Conservation (phyloP, 2,113 vertebrate species). For the Tiliqua scincoides region DNA sequence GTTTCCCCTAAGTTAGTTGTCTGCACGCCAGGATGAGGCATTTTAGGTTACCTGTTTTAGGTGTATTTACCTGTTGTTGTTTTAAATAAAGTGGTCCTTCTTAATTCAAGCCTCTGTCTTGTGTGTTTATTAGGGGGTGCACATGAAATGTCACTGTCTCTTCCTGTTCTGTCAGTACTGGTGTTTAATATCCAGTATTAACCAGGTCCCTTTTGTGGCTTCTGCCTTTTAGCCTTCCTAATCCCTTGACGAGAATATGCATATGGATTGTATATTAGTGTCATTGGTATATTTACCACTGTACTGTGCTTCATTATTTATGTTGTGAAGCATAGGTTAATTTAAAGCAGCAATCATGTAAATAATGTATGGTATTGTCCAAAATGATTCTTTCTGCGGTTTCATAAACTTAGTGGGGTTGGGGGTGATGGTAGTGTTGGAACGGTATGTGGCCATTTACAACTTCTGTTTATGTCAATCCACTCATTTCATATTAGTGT, state of each 20-base stretch:
- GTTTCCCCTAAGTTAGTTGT: no score
- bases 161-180: neutral
- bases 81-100: no score
- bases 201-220: neutral
- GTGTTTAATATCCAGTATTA: neutral
- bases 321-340: constrained; percentile 27
- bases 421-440: constrained; percentile 37
- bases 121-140: no score
- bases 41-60: no score
- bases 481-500: constrained; percentile 14
- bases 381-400: constrained; percentile 36
- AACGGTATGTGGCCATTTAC: neutral
- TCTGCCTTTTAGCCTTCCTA: constrained; percentile 21
- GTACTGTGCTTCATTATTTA: constrained; percentile 19
- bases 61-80: no score
- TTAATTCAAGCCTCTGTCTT: no score
- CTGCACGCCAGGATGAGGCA: no score
- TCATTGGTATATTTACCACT: constrained; percentile 20
- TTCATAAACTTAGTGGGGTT: constrained; percentile 29
- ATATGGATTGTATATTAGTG: constrained; percentile 34
- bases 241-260: constrained; percentile 26
- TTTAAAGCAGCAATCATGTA: constrained; percentile 21
- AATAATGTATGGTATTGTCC: constrained; percentile 5
- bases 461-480: neutral
- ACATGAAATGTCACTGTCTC: no score